Base-by-base conservation (phyloP, 2,113 vertebrate genomes). In the Ia io region DNA sequence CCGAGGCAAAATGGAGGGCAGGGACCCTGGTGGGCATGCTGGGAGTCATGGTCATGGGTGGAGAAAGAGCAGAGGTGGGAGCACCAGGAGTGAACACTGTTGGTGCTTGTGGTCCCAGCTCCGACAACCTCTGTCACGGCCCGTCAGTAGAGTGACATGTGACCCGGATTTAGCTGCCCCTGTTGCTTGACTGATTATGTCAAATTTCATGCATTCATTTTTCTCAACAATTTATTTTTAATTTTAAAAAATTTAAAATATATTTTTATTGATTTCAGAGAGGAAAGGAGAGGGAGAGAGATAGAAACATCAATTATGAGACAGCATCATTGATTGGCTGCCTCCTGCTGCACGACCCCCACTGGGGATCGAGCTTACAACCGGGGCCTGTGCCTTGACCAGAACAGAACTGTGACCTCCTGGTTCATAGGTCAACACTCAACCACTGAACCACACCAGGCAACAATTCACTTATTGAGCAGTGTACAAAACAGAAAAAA, bases 51-150 rank as follows among this genome's bases (percentile, higher is more conserved):
- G 14, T 30, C 22, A 20, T 17, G 22, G 51, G 51, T 65, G 10
- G 53, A 47, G 73, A 59, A 23, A 69, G 35, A 20, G 7, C 20
- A 59, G 47, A 79, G 32, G 8, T 18, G 13, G 9, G 65, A 16
- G 20, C 35, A 42, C 44, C 35, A 35, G 42, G 28, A 10, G 4
- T 28, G 7, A 35, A 12, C 10, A 35, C 18, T 47, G n/a, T 4
- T 12, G 16, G 1, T 56, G 49, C 8, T 1, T 35, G 2, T 16
- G 22, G 37, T 61, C 11, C 13, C 37, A 23, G 14, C n/a, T 61
- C 25, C 2, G 13, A 80, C 5, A 22, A 2, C 9, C 28, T 35
- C 28, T 35, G 51, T 42, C 59, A 76, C 0, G 0, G 9, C 8
- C 28, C 10, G 23, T 76, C 71, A 42, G 44, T 32, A 76, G 35